Base-by-base conservation (phyloP, 2,113 vertebrate genomes). In the Eira barbara region DNA sequence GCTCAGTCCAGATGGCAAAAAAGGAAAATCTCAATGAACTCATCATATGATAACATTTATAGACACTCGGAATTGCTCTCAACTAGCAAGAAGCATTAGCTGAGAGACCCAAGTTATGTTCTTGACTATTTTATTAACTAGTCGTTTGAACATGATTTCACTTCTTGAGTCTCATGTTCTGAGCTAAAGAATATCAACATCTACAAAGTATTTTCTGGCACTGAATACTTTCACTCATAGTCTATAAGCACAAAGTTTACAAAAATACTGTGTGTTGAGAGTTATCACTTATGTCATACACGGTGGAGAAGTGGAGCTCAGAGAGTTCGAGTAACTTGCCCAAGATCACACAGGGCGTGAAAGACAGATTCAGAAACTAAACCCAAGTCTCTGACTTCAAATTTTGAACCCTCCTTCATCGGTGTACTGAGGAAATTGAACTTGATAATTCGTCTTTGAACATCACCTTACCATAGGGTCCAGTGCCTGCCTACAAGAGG, bases 211-310 rank as follows among this genome's bases (percentile, higher is more conserved):
- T 10, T n/a, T 45, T 55, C 1, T 7, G 27, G 34, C 74, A 15
- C 55, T 39, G 74, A 83, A 12, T 9, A 5, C 47, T 42, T 73
- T 36, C 21, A 18, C 25, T 59, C 29, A 6, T 23, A 4, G 15
- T 91, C 69, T 27, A 3, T 29, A 29, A 36, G 61, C 12, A 2
- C 31, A 29, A 61, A 25, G 20, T 59, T 84, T 31, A 5, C 36
- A 21, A 21, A 10, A 45, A 21, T 15, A 20, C 3, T 13, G 2
- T 23, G 31, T n/a, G 10, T 61, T 12, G 59, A 89, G 7, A 0
- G 0, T 42, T 9, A 27, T 18, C 9, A 14, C 20, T 8, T 55
- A 11, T 3, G 5, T n/a, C 65, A 45, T 4, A 5, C 0, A 12
- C 21, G 7, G 1, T 3, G 21, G 49, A 73, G 17, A 82, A 29